These are phyloP conservation scores for Julus scandinavius DNA, from an alignment of 2,888 invertebrate genomes.

Conservation along the genomic window DNA sequence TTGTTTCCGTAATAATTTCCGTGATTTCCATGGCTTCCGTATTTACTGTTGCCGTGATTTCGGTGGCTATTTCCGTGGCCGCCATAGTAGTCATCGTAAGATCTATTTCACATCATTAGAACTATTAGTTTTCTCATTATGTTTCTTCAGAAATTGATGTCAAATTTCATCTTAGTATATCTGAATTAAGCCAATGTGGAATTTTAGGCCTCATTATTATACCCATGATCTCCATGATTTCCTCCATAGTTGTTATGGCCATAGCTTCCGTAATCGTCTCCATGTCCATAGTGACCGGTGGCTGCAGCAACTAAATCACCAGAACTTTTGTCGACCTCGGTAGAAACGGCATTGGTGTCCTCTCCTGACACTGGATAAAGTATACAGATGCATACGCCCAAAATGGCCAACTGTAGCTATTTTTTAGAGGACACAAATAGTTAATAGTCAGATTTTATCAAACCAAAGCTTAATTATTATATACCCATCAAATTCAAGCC, in stretches of 20 bases:
- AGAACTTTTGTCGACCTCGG: constrained; percentile 1
- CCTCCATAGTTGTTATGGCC: constrained; percentile 60
- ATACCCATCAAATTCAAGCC: background rate
- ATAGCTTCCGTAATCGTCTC: constrained; percentile 59
- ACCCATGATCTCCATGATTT: constrained; percentile 70
- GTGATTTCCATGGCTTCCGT: background rate
- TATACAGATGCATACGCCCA: constrained; percentile 17
- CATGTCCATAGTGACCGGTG: constrained; percentile 46
- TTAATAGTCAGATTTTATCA: background rate
- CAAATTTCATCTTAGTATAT: too few relatives aligned
- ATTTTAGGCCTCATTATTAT: background rate
- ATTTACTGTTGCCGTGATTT: background rate
- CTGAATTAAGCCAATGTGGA: background rate
- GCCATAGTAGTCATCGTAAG: background rate
- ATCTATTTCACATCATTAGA: too few relatives aligned
- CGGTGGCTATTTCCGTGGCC: background rate
- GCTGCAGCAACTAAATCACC: constrained; percentile 51
- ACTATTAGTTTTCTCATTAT: background rate
- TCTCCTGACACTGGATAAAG: constrained; percentile 3
- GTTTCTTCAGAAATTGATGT: background rate
- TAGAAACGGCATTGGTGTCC: background rate
- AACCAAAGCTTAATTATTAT: background rate
- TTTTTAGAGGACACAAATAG: background rate
- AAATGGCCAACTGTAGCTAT: background rate
- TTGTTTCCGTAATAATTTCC: background rate